phyloP scores from a whole-genome alignment of 2,888 invertebrate species.

The Eupithecia centaureata region DNA sequence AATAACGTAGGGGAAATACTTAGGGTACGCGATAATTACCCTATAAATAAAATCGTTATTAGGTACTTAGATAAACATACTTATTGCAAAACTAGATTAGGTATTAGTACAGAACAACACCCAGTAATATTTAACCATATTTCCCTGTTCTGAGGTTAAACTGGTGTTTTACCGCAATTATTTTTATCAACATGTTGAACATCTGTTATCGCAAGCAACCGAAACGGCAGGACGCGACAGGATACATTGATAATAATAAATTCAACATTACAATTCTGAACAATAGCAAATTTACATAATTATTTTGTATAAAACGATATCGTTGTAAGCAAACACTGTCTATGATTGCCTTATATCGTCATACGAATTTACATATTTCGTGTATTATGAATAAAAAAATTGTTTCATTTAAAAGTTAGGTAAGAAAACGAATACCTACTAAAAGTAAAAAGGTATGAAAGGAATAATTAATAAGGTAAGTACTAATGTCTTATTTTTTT shows the following conservation, averaged over 20 bases:
- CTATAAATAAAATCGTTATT: too few relatives aligned
- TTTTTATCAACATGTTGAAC: slow-evolving; percentile 18
- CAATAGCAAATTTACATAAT: slow-evolving; percentile 27
- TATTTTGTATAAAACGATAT: slow-evolving; percentile 6
- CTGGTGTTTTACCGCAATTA: slow-evolving; percentile 13
- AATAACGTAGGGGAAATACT: too few relatives aligned
- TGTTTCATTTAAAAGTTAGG: background rate
- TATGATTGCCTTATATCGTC: background rate
- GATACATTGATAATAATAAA: slow-evolving; percentile 26
- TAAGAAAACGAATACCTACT: too few relatives aligned
- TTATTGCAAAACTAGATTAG: too few relatives aligned
- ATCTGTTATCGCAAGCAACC: slow-evolving; percentile 27
- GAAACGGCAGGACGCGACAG: slow-evolving; percentile 13
- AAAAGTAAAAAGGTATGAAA: background rate
- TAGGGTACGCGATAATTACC: too few relatives aligned
- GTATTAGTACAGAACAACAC: too few relatives aligned
- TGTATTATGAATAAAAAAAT: background rate
- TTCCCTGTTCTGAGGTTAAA: background rate
- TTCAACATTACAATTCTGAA: slow-evolving; percentile 22
- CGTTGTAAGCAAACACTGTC: background rate
- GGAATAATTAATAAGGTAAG: background rate
- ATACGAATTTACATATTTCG: background rate
- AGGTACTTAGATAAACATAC: too few relatives aligned
- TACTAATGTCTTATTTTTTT: too few relatives aligned
- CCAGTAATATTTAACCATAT: background rate